Evolutionary conservation across 2,113 vertebrate genomes (phyloP).

Genomic region (Notarius quadriscutis): DNA sequence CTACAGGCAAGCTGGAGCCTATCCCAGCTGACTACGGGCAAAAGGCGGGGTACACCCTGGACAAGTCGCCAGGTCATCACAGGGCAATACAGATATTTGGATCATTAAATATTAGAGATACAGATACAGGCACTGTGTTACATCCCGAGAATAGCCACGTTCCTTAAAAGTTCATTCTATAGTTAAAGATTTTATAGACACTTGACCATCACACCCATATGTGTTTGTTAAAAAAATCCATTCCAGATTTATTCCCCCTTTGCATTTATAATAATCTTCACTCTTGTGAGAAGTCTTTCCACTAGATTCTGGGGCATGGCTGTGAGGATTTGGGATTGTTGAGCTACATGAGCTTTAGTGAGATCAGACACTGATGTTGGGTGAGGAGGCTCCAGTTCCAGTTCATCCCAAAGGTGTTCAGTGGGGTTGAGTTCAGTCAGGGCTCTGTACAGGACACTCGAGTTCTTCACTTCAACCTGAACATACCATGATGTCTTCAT

Average conservation of each 20-base stretch:
- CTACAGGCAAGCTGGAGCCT: too few relatives aligned
- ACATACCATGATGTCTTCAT: not conserved
- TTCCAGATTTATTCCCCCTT: not conserved
- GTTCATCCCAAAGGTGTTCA: not conserved
- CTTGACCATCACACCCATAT: too few relatives aligned
- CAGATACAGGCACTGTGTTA: not conserved
- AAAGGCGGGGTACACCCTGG: too few relatives aligned
- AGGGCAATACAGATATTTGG: too few relatives aligned
- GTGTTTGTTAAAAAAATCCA: not conserved
- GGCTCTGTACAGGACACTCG: not conserved
- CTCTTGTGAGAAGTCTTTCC: not conserved
- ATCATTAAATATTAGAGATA: too few relatives aligned
- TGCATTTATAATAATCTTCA: not conserved
- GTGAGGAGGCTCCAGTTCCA: not conserved
- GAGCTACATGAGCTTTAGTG: not conserved
- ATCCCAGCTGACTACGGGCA: too few relatives aligned
- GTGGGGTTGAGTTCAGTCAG: not conserved
- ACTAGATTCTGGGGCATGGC: not conserved
- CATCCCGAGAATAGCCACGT: not conserved
- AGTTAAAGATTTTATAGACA: too few relatives aligned
- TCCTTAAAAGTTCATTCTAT: too few relatives aligned
- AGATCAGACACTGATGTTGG: not conserved
- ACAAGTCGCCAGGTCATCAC: too few relatives aligned
- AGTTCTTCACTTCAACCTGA: not conserved
- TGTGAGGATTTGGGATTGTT: not conserved